Percentiles rank a stretch among this genome's conserved stretches.
These are phyloP conservation scores for Notiomystis cincta DNA, from an alignment of 2,113 vertebrate genomes.

Conservation along the genomic window DNA sequence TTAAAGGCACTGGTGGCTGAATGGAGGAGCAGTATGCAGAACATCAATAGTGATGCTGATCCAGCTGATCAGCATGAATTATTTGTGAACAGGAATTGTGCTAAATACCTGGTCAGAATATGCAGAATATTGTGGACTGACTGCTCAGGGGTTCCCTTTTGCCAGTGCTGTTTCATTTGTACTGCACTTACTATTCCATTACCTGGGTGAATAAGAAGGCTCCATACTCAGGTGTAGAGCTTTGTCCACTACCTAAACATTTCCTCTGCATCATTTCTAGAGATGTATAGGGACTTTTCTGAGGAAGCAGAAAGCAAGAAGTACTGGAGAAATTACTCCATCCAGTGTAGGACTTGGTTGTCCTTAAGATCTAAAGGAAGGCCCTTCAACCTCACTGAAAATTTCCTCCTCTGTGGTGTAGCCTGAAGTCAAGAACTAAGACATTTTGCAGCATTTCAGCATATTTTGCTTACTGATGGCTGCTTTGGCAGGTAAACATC, in stretches of 20 bases:
- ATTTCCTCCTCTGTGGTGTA: background rate
- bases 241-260: background rate
- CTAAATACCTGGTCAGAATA: background rate
- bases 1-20: background rate
- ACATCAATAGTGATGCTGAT: background rate
- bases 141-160: background rate
- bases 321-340: background rate
- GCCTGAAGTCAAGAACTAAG: background rate
- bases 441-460: background rate
- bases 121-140: background rate
- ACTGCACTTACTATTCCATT: rapidly evolving
- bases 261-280: background rate
- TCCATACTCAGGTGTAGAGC: background rate
- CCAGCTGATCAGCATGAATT: background rate
- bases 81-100: conserved; percentile 8
- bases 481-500: background rate
- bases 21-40: background rate
- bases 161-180: background rate
- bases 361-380: background rate
- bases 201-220: background rate
- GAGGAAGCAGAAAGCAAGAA: background rate
- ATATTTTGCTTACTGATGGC: background rate
- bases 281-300: background rate
- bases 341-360: background rate
- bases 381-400: background rate